Conservation (phyloP, 1,140 invertebrate species). For the Elymnias hypermnestra region DNA sequence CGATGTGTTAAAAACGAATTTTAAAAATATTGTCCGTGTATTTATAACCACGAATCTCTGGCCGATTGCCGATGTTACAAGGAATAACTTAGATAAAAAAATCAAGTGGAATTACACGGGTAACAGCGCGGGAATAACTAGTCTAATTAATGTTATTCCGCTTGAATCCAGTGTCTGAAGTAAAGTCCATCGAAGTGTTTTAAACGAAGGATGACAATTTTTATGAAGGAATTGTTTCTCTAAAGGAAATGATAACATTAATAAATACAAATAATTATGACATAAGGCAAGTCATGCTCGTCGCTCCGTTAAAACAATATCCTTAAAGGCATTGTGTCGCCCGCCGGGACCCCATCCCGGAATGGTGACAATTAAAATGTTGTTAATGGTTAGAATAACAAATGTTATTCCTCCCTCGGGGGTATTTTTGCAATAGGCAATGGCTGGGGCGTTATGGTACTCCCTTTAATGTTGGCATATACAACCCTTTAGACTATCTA, state of each 20-base stretch:
- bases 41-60: too few species aligned
- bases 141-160: too few species aligned
- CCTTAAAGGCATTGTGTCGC: neutral
- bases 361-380: conserved; percentile 36
- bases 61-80: too few species aligned
- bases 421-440: conserved; percentile 6
- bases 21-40: too few species aligned
- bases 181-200: too few species aligned
- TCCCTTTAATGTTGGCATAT: neutral
- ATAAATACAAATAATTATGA: neutral
- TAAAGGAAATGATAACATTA: neutral
- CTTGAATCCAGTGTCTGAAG: too few species aligned
- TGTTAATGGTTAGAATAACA: conserved; percentile 46
- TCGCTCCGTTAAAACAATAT: conserved; percentile 18
- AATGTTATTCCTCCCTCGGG: conserved; percentile 36
- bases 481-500: neutral
- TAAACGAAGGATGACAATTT: too few species aligned
- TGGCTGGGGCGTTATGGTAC: conserved; percentile 3
- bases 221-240: too few species aligned
- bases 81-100: too few species aligned
- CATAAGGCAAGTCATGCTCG: conserved; percentile 9
- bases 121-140: too few species aligned
- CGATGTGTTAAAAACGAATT: too few species aligned
- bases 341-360: conserved; percentile 15
- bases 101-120: too few species aligned